A percentile compares a stretch with the other conserved stretches of the same genome.
These are phyloP conservation scores for Nasonia longicornis DNA, from an alignment of 1,140 invertebrate genomes.

Conservation along the genomic window DNA sequence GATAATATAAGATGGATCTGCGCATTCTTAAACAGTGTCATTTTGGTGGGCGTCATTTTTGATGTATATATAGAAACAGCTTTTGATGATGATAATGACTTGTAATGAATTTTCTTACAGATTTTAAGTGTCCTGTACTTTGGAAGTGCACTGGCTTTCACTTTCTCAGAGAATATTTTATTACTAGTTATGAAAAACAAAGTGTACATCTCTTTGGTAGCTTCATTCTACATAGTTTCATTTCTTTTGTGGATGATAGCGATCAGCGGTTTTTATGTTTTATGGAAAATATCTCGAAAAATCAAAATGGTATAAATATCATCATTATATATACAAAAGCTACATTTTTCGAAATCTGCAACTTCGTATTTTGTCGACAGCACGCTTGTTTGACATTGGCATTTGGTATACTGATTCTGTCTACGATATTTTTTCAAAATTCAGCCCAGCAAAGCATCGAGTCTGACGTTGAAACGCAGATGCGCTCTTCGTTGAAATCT, in stretches of 20 bases:
- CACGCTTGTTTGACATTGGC: not conserved
- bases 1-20: slow-evolving; percentile 34
- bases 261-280: slow-evolving; percentile 18
- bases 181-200: slow-evolving; percentile 5
- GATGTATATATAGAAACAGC: not conserved
- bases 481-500: not conserved
- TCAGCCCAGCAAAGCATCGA: not conserved
- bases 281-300: slow-evolving; percentile 13
- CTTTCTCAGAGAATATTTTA: slow-evolving; percentile 7
- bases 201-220: not conserved
- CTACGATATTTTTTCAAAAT: not conserved
- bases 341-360: not conserved
- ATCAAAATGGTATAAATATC: slow-evolving; percentile 20
- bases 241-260: not conserved
- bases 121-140: slow-evolving; percentile 34
- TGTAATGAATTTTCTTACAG: not conserved
- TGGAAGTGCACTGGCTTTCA: slow-evolving; percentile 25
- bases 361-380: not conserved
- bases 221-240: slow-evolving; percentile 20
- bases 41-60: slow-evolving; percentile 29
- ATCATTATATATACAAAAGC: not conserved
- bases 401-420: not conserved
- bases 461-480: slow-evolving; percentile 1
- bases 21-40: slow-evolving; percentile 12
- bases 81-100: not conserved